Conservation (phyloP, 2,797 vertebrate species). For the Philypnodon macrostomus region DNA sequence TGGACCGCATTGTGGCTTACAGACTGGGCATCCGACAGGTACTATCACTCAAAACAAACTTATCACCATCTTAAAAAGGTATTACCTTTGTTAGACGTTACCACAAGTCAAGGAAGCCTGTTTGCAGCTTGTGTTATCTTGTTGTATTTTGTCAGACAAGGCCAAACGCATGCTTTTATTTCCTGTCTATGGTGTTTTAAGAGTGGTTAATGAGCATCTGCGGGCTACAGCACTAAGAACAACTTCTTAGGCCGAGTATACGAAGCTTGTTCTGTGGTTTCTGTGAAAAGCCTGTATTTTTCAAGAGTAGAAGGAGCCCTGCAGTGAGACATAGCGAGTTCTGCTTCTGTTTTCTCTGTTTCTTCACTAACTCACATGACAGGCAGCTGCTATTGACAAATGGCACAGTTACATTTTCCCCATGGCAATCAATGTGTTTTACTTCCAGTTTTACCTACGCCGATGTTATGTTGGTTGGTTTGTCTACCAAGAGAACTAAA, state of each 20-base stretch:
- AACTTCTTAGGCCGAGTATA: constrained; percentile 38
- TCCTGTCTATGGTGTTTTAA: constrained; percentile 27
- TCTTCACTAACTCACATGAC: constrained; percentile 53
- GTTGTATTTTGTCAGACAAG: constrained; percentile 13
- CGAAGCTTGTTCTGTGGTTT: constrained; percentile 32
- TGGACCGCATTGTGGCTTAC: constrained; percentile 92
- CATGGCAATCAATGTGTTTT: constrained; percentile 48
- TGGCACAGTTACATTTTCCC: constrained; percentile 44
- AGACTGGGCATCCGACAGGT: constrained; percentile 93
- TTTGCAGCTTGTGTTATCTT: constrained; percentile 17
- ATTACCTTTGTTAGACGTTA: constrained; percentile 14
- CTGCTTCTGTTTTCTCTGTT: constrained; percentile 43
- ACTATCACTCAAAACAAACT: constrained; percentile 23
- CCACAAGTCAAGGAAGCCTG: constrained; percentile 12
- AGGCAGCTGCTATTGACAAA: too few species aligned
- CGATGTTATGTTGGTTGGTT: too few species aligned
- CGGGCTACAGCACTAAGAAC: constrained; percentile 23
- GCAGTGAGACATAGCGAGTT: constrained; percentile 41
- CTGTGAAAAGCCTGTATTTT: constrained; percentile 32
- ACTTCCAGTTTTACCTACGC: too few species aligned
- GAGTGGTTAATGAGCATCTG: constrained; percentile 28
- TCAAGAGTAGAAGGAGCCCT: constrained; percentile 30
- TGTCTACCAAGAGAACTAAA: too few species aligned
- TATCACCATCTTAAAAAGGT: background rate
- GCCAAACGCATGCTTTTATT: constrained; percentile 14